A percentile compares a stretch with the other conserved stretches of the same genome.
phyloP scores from a whole-genome alignment of 2,797 vertebrate genomes.

The Malurus leucopterus region DNA sequence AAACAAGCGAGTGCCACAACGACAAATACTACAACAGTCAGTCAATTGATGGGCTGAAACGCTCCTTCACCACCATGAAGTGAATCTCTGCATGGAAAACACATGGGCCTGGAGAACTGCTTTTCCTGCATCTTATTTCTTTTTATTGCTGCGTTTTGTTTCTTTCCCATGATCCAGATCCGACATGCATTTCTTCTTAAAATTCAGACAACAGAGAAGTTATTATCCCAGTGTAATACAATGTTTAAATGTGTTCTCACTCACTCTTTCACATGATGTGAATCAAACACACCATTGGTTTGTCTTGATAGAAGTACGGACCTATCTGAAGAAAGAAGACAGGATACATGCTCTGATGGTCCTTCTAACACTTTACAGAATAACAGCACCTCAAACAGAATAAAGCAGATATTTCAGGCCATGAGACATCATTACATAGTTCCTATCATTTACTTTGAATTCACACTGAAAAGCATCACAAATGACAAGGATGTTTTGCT shows the following conservation, averaged over 20 bases:
- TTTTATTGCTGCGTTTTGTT: not conserved
- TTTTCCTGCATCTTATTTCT: not conserved
- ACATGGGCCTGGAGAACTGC: not conserved
- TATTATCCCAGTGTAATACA: not conserved
- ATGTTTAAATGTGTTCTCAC: not conserved
- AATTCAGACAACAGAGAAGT: not conserved
- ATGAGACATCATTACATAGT: not conserved
- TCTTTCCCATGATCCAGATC: not conserved
- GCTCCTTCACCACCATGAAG: not conserved
- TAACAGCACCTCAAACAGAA: not conserved
- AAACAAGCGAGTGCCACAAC: not conserved
- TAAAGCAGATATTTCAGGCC: not conserved
- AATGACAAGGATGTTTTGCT: not conserved
- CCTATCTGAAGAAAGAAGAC: not conserved
- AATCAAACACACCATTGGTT: not conserved
- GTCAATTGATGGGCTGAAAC: slow-evolving; percentile 8
- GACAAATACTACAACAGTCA: slow-evolving; percentile 37
- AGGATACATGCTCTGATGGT: not conserved
- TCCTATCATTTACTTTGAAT: not conserved
- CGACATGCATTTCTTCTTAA: not conserved
- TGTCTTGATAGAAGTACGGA: not conserved
- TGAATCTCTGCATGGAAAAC: not conserved
- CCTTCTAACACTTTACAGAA: not conserved
- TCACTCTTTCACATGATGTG: not conserved
- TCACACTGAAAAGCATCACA: not conserved